Conservation (phyloP, 2,113 vertebrate species). For the Podilymbus podiceps region DNA sequence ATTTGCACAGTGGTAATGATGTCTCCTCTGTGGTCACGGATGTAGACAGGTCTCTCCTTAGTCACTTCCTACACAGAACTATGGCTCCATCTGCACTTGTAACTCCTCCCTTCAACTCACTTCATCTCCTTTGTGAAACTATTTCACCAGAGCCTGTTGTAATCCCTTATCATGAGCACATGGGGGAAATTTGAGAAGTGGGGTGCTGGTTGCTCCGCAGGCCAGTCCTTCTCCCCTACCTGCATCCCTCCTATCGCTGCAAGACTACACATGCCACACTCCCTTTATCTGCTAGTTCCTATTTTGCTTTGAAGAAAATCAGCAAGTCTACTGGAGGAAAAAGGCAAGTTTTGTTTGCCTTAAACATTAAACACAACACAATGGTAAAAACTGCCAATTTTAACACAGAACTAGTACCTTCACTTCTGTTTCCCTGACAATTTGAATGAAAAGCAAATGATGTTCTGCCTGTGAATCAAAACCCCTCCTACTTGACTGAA, state of each 20-base stretch:
- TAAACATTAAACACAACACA: conserved; percentile 28
- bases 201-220: accelerated
- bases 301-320: not conserved
- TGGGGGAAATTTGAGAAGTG: not conserved
- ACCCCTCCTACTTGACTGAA: not conserved
- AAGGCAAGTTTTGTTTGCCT: not conserved
- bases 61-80: not conserved
- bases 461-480: not conserved
- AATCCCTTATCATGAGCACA: not conserved
- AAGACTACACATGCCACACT: not conserved
- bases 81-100: not conserved
- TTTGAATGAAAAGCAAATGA: not conserved
- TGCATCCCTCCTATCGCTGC: accelerated
- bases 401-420: conserved; percentile 28
- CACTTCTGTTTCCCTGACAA: not conserved
- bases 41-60: not conserved
- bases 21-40: not conserved
- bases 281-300: not conserved
- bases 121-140: not conserved
- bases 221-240: not conserved
- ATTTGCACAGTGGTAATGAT: not conserved
- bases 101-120: not conserved
- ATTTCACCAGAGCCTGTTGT: not conserved
- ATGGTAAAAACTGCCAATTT: conserved; percentile 40
- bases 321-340: not conserved